A percentile compares a stretch with the other conserved stretches of the same genome.
These are phyloP conservation scores for Ceratina calcarata DNA, from an alignment of 1,140 invertebrate genomes.

Conservation along the genomic window DNA sequence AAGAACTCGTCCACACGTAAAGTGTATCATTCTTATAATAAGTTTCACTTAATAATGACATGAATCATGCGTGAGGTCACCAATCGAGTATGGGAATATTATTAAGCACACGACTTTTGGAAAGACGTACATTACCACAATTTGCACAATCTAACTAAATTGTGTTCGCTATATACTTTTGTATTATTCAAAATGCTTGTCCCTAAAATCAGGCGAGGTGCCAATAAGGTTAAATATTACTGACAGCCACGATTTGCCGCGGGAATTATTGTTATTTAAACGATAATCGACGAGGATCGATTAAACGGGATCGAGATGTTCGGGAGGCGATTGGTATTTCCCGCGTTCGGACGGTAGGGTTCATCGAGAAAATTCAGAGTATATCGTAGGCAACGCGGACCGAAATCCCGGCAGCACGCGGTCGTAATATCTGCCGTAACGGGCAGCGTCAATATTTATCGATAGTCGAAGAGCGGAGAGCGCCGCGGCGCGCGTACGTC, in stretches of 20 bases:
- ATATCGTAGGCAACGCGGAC: constrained; percentile 17
- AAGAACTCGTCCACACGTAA: constrained; percentile 13
- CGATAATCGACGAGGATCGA: constrained; percentile 27
- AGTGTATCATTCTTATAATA: not conserved
- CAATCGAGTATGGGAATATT: no score
- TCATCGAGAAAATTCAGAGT: constrained; percentile 11
- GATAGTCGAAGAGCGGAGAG: constrained; percentile 53
- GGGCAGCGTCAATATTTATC: constrained; percentile 65
- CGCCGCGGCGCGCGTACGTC: constrained; percentile 6
- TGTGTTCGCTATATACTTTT: not conserved
- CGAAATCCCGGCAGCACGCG: constrained; percentile 39
- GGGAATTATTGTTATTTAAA: constrained; percentile 5
- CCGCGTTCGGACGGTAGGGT: not conserved
- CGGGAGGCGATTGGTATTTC: constrained; percentile 10
- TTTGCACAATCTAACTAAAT: no score
- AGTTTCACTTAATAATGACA: no score
- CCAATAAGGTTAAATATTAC: not conserved
- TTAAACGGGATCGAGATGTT: not conserved
- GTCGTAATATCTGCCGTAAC: constrained; percentile 58
- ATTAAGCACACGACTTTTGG: no score
- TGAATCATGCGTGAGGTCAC: no score
- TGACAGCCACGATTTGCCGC: not conserved
- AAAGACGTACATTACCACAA: no score
- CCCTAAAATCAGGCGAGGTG: not conserved
- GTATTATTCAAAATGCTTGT: not conserved